Conservation (phyloP, 1,140 invertebrate species). For the Papilio machaon region DNA sequence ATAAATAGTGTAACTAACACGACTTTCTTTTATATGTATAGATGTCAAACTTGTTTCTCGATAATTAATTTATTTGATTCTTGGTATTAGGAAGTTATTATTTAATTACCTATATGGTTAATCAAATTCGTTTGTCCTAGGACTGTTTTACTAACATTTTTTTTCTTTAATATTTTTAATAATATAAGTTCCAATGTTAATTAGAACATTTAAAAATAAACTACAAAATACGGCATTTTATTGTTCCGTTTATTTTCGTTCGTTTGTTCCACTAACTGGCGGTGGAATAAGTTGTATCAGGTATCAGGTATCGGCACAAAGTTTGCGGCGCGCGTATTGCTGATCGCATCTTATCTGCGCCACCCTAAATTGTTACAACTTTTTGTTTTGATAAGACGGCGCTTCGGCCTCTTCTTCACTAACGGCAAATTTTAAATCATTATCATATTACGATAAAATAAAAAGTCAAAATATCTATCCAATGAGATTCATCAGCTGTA, state of each 20-base stretch:
- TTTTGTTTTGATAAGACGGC: background rate
- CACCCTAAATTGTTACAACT: conserved; percentile 18
- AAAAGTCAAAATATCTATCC: background rate
- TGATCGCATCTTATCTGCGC: background rate
- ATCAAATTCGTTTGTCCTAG: too few species aligned
- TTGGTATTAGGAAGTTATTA: too few species aligned
- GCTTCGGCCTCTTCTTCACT: background rate
- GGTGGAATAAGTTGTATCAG: background rate
- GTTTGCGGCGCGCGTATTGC: background rate
- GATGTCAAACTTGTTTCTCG: too few species aligned
- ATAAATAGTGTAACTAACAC: too few species aligned
- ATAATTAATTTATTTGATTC: too few species aligned
- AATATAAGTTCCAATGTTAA: background rate
- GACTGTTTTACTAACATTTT: background rate
- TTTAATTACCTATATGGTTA: too few species aligned
- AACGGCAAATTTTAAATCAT: background rate
- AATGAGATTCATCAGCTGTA: background rate
- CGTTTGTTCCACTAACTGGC: background rate
- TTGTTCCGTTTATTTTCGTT: background rate
- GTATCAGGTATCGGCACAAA: conserved; percentile 4
- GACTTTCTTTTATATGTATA: too few species aligned
- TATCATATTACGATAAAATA: too few species aligned
- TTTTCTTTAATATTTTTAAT: background rate
- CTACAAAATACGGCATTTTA: background rate
- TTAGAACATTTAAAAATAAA: background rate